Percentiles rank a stretch among this genome's conserved stretches.
Evolutionary conservation across 1,140 invertebrate genomes (phyloP).

Genomic region (Sinonovacula constricta): DNA sequence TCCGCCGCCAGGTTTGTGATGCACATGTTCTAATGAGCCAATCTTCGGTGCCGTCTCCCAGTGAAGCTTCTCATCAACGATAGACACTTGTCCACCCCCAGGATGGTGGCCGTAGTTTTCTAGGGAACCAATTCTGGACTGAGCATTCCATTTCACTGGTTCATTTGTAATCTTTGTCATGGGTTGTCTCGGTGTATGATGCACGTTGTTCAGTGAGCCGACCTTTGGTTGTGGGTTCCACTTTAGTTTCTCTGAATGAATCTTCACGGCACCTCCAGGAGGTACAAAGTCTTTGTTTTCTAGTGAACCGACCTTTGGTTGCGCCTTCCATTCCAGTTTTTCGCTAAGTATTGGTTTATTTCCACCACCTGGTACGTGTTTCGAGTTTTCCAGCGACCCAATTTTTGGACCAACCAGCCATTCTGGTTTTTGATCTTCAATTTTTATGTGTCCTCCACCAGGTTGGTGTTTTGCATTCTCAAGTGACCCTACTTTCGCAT

Average conservation of each 20-base stretch:
- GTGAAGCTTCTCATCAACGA: conserved; percentile 79
- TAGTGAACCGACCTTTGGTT: conserved; percentile 72
- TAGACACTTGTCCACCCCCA: conserved; percentile 40
- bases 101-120: conserved; percentile 54
- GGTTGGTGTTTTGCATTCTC: conserved; percentile 93
- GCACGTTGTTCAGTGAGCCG: conserved; percentile 92
- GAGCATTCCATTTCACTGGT: conserved; percentile 50
- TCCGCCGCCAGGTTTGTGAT: conserved; percentile 69
- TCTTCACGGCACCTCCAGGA: conserved; percentile 53
- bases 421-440: conserved; percentile 47
- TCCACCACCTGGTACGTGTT: conserved; percentile 67
- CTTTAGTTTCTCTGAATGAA: conserved; percentile 81
- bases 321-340: conserved; percentile 92
- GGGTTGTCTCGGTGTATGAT: conserved; percentile 70
- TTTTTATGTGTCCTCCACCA: conserved; percentile 86
- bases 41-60: conserved; percentile 76
- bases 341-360: conserved; percentile 80
- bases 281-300: conserved; percentile 80
- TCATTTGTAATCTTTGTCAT: conserved; percentile 56
- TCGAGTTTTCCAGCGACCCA: conserved; percentile 71
- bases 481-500: conserved; percentile 83
- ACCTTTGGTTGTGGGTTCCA: conserved; percentile 83
- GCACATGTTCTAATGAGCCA: conserved; percentile 69
- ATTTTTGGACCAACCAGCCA: conserved; percentile 69
- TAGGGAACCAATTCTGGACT: conserved; percentile 57